These are phyloP conservation scores for Drosophila santomea DNA, from an alignment of 1,140 invertebrate genomes.

Conservation along the genomic window DNA sequence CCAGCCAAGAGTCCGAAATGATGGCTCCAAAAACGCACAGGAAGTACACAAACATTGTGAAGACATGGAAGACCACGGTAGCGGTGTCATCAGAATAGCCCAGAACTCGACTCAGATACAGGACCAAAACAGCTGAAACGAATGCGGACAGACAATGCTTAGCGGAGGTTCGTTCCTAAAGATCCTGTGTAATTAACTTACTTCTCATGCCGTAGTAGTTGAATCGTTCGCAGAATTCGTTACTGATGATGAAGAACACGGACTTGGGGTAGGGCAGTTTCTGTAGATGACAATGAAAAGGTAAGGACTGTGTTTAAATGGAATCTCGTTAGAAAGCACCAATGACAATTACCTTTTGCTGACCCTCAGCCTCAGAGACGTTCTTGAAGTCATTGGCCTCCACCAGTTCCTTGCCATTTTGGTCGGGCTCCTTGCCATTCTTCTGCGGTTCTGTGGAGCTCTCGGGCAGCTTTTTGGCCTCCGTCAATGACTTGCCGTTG, in stretches of 20 bases:
- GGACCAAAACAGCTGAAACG: constrained; percentile 89
- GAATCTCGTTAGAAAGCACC: neutral
- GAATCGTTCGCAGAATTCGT: constrained; percentile 98
- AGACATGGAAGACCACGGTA: constrained; percentile 92
- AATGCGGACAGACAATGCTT: constrained; percentile 58
- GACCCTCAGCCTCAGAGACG: constrained; percentile 70
- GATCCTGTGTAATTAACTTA: constrained; percentile 85
- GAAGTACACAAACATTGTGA: constrained; percentile 93
- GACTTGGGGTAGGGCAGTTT: constrained; percentile 93
- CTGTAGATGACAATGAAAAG: constrained; percentile 85
- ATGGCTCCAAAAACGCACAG: constrained; percentile 93
- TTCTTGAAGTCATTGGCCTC: constrained; percentile 45
- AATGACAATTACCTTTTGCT: constrained; percentile 62
- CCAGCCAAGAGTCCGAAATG: constrained; percentile 92
- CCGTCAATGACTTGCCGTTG: constrained; percentile 46
- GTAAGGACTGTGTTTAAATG: neutral
- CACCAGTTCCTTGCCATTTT: constrained; percentile 44
- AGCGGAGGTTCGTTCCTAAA: constrained; percentile 85
- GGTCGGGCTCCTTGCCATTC: constrained; percentile 45
- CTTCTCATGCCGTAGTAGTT: constrained; percentile 98
- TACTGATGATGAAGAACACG: constrained; percentile 97
- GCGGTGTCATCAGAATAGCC: constrained; percentile 88
- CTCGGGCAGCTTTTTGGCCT: constrained; percentile 27
- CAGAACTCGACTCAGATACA: constrained; percentile 90
- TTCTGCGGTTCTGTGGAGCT: neutral